Evolutionary conservation across 2,888 invertebrate species (phyloP), one percentile per base, ranked within the genome.

Genomic region (Cryptus viduatorius): DNA sequence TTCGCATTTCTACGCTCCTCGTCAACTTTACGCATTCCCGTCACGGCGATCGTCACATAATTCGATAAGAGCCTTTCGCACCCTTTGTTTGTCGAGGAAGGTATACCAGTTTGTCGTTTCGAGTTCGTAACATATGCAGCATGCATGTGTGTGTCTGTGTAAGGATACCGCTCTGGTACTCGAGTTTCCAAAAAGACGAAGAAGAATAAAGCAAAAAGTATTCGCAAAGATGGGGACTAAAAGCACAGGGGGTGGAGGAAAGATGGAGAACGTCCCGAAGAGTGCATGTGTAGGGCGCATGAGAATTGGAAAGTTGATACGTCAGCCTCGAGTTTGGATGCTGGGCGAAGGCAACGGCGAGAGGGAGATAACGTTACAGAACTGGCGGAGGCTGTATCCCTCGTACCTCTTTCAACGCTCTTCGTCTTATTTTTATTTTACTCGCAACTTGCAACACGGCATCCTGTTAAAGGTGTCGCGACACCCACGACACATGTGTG

Each of bases 271-370:
- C 46, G 46, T 46, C 8, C 24, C 29, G 31, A 53, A 59, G 72
- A 42, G 72, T 69, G 73, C 44, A 65, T 19, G 78, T 68, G 77
- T 37, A 14, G 71, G 31, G 67, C 76, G 76, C 71, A 42, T 56
- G 50, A 71, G 69, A 79, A 79, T 79, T 71, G 79, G 80, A 75
- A 75, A 75, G 67, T 72, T 73, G 65, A 73, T 80, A 80, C 53
- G 67, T 75, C 80, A 80, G 64, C 64, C 53, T 53, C 53, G 72
- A 71, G 59, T 79, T 71, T 71, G 50, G 76, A 61, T 65, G 59
- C 31, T 64, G 50, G n/a, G 19, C 37, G 37, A 65, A 50, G 50
- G 37, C 65, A 50, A 76, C 50, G 65, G 65, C 76, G 37, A 16
- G 10, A 24, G 50, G 42, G 29, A 65, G 50, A 65, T 65, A 53